Base-by-base conservation (phyloP, 2,113 vertebrate species). In the Notiomystis cincta region DNA sequence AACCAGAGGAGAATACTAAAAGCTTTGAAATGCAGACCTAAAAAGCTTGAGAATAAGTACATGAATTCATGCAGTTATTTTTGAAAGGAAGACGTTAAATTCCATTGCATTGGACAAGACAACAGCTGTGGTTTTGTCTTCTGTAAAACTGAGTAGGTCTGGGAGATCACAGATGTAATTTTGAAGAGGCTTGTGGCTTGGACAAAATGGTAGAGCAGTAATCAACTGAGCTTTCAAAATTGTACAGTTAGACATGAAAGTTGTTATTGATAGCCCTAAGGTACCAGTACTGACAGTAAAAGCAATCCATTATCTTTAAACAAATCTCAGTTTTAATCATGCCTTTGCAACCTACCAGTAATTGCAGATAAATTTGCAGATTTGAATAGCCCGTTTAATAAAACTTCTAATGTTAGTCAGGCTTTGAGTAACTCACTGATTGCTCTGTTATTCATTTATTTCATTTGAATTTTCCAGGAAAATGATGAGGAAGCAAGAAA, bases 401-500 rank as follows among this genome's bases (percentile, higher is more conserved):
- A 86, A 88, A 70, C 6, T 62, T 47, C 2, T 38, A 6, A 22
- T 53, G 54, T 40, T 33, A 69, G 13, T 35, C 44, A 37, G 38
- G n/a, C 65, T 87, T 83, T 42, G 22, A 81, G 48, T 82, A 61
- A 54, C 72, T 92, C 40, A 31, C 50, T 69, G 64, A 78, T 69
- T 81, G 66, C 64, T 84, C 33, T 93, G 14, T 72, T 83, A 54
- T 35, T 95, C 24, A 58, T 81, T 91, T 3, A 2, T 83, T 95
- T 86, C 11, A 1, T 97, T 80, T 81, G 86, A 88, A 89, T 72
- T 91, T 94, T 86, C 85, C 89, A 99, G 98, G 97, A 98, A 95
- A 98, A 99, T 71, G 98, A 99, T 77, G 98, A 97, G 15, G 93
- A 98, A 66, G 99, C 98, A 3, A 96, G 95, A 80, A 94, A 95